Base-by-base conservation (phyloP, 2,113 vertebrate genomes). In the Brachyhypopomus gauderio region DNA sequence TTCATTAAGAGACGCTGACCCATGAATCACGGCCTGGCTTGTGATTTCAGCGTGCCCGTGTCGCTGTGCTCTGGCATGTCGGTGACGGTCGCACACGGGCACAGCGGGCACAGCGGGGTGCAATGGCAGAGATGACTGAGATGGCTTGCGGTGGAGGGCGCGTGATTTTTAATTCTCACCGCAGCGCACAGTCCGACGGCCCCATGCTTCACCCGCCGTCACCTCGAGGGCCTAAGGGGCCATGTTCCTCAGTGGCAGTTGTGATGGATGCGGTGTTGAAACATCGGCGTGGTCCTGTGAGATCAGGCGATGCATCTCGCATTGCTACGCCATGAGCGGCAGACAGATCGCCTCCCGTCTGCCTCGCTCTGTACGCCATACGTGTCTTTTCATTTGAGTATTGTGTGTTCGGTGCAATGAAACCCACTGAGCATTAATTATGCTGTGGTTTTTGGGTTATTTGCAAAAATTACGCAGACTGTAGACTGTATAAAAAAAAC, bases 41-140 rank as follows among this genome's bases (percentile, higher is more conserved):
- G 90, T 89, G 81, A 90, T 91, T 92, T 89, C 87, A 90, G 87
- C 89, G 88, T 86, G 86, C 89, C 88, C 76, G 88, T 89, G 92
- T 90, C 90, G 89, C 87, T 86, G 0, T 52, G 45, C 45, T 52
- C 45, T 52, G 45, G 45, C 45, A 45, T 14, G 45, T 30, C 30
- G 30, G 30, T 3, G 30, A 30, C n/a, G n/a, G n/a, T n/a, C n/a
- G n/a, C n/a, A n/a, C n/a, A 30, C 30, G 30, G 30, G 30, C 30
- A 30, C 30, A n/a, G 1, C 30, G 30, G 30, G 30, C 30, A 30
- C 45, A 3, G 45, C 9, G 9, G 41, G 41, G 41, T 9, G 41
- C 41, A 5, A 3, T 11, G 45, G 12, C 45, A 11, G 45, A 52
- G 45, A 52, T 52, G 45, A 52, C 45, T 52, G 45, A 14, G 45